These are phyloP conservation scores for Echiichthys vipera DNA, from an alignment of 2,797 vertebrate genomes.

Conservation along the genomic window DNA sequence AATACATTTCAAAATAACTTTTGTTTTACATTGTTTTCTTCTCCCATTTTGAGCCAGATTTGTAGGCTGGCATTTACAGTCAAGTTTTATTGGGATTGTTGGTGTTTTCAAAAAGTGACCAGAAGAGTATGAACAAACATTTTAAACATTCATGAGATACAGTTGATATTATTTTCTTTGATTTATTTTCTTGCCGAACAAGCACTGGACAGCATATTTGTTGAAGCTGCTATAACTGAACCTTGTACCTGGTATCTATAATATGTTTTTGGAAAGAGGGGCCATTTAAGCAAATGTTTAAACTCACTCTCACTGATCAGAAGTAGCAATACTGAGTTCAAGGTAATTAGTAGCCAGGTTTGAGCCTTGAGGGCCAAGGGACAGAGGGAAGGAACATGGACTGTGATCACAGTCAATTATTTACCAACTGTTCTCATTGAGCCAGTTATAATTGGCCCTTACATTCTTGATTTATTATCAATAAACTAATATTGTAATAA, in stretches of 20 bases:
- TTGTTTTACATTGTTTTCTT: not conserved
- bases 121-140: not conserved
- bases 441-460: constrained; percentile 7
- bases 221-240: not conserved
- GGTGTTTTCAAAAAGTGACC: not conserved
- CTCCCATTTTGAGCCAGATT: not conserved
- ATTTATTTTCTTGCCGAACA: not conserved
- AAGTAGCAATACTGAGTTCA: constrained; percentile 8
- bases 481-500: not conserved
- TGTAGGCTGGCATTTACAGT: not conserved
- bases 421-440: constrained; percentile 44
- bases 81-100: not conserved
- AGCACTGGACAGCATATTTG: not conserved
- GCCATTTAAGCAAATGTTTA: constrained; percentile 52
- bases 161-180: no score
- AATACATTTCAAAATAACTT: constrained; percentile 25
- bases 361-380: not conserved
- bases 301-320: constrained; percentile 45
- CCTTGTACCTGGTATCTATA: constrained; percentile 22
- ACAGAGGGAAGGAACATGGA: constrained; percentile 6
- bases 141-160: not conserved
- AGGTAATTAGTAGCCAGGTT: constrained; percentile 58
- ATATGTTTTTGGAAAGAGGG: not conserved
- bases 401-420: constrained; percentile 54
- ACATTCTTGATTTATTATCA: not conserved